Evolutionary conservation across 2,797 vertebrate genomes (phyloP).

Genomic region (Sphenopsis melanotis): DNA sequence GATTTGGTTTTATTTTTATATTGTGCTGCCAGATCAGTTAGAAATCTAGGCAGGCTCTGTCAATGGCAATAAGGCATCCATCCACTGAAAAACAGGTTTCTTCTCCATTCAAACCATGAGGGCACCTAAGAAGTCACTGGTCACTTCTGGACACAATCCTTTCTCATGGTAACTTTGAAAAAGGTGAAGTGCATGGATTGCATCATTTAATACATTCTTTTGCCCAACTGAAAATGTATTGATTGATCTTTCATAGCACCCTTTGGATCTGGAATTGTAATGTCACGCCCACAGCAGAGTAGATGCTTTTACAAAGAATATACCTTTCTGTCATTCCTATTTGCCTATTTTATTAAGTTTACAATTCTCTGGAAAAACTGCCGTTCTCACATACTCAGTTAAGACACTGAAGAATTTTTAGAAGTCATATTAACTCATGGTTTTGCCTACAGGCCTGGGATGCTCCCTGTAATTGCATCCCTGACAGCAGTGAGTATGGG

Average conservation of each 20-base stretch:
- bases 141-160: neutral
- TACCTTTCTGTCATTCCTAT: neutral
- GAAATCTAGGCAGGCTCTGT: neutral
- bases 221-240: neutral
- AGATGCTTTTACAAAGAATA: neutral
- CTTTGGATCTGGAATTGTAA: neutral
- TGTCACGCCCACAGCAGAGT: neutral
- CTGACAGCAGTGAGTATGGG: too few species aligned
- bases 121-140: neutral
- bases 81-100: neutral
- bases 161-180: neutral
- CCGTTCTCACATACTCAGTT: neutral
- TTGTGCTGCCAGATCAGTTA: neutral
- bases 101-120: neutral
- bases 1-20: constrained; percentile 19
- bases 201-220: neutral
- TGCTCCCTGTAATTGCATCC: neutral
- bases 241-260: neutral
- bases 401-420: neutral
- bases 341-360: neutral
- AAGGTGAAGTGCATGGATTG: neutral
- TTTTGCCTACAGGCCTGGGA: neutral
- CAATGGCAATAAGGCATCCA: neutral
- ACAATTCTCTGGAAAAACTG: neutral
- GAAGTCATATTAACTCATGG: neutral